Evolutionary conservation across 1,140 invertebrate genomes (phyloP).

Genomic region (Drosophila novamexicana): DNA sequence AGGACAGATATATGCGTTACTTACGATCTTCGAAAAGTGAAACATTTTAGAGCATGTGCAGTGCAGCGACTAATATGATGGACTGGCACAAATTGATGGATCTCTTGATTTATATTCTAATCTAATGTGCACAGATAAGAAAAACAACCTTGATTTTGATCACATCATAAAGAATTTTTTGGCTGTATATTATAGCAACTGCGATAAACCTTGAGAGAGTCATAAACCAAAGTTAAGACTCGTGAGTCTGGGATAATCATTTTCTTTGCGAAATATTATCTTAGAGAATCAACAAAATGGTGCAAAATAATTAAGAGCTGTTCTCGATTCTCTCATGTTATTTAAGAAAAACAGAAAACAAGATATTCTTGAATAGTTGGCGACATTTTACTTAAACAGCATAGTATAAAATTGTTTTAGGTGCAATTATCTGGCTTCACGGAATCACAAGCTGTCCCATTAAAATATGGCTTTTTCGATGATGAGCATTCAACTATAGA

Average conservation of each 20-base stretch:
- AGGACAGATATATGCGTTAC: not conserved
- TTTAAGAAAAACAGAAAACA: too few species aligned
- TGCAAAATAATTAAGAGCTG: not conserved
- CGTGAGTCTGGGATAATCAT: not conserved
- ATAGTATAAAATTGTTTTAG: not conserved
- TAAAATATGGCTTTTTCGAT: conserved; percentile 26
- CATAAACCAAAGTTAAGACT: not conserved
- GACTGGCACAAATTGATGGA: not conserved
- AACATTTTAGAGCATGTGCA: conserved; percentile 1
- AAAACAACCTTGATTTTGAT: not conserved
- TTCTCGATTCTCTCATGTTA: too few species aligned
- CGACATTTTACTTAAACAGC: too few species aligned
- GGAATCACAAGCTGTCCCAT: not conserved
- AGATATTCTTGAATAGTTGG: not conserved
- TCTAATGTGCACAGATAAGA: not conserved
- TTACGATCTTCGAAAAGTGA: not conserved
- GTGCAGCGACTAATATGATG: not conserved
- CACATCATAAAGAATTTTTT: not conserved
- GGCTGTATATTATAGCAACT: not conserved
- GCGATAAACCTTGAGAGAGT: conserved; percentile 1
- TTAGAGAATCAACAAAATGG: not conserved
- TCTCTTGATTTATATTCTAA: conserved; percentile 1
- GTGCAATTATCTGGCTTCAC: conserved; percentile 44
- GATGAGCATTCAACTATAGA: not conserved
- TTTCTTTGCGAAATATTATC: not conserved